Conservation (phyloP, 1,140 invertebrate species). For the Drosophila sp. region DNA sequence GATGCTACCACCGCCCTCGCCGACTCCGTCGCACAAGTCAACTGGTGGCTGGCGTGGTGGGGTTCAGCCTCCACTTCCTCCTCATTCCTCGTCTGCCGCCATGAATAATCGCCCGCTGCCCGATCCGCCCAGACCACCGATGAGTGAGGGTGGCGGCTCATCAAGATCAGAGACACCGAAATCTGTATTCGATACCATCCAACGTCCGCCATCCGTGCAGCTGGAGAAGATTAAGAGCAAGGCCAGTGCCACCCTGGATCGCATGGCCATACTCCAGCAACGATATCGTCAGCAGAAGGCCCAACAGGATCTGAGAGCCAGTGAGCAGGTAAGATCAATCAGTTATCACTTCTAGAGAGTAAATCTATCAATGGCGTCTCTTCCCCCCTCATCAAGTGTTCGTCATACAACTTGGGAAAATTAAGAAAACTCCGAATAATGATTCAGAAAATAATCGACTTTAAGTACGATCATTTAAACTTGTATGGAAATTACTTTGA, state of each 20-base stretch:
- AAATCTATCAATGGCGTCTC: slow-evolving; percentile 4
- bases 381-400: slow-evolving; percentile 39
- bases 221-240: slow-evolving; percentile 82
- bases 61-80: slow-evolving; percentile 5
- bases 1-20: slow-evolving; percentile 74
- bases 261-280: slow-evolving; percentile 85
- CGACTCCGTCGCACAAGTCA: slow-evolving; percentile 73
- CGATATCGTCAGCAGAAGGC: slow-evolving; percentile 87
- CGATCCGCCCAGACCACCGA: slow-evolving; percentile 65
- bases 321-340: slow-evolving; percentile 67
- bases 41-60: slow-evolving; percentile 59
- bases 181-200: slow-evolving; percentile 79
- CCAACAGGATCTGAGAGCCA: slow-evolving; percentile 82
- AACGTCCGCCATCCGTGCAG: slow-evolving; percentile 76
- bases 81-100: background rate
- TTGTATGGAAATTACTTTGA: too few relatives aligned
- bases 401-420: slow-evolving; percentile 15
- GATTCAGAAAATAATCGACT: too few relatives aligned
- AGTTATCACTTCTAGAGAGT: background rate
- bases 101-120: slow-evolving; percentile 77
- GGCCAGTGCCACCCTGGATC: slow-evolving; percentile 77
- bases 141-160: slow-evolving; percentile 66
- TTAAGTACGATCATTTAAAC: too few relatives aligned
- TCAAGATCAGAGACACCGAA: slow-evolving; percentile 77
- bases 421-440: background rate